Evolutionary conservation across 2,113 vertebrate genomes (phyloP), one percentile per base, ranked within the genome.

Genomic region (Ursus arctos): DNA sequence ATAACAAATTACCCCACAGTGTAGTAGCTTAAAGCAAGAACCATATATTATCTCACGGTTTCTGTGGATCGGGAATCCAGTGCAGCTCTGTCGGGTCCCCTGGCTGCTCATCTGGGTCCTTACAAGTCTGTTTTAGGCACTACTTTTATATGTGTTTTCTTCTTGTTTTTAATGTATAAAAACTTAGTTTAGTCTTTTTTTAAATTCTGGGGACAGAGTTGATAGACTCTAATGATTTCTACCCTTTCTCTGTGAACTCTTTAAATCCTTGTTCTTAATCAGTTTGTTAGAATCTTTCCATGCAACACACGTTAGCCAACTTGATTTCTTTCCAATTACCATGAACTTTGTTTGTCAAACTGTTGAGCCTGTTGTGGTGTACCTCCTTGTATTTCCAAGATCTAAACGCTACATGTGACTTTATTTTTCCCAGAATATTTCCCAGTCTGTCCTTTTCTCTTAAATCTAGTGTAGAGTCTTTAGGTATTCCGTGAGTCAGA

Each of bases 151-250:
- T 51, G 28, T 31, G 11, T 81, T 95, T 94, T 83, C 40, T 67
- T 94, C 94, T 88, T 88, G 7, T 63, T 85, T 22, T 59, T 77
- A 81, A 43, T 72, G 19, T 87, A 28, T 87, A 77, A 82, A 86
- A 85, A 86, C 53, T 51, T 57, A 72, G 31, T 55, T 28, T 57
- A 72, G 36, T 31, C n/a, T 83, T 59, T 67, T 53, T 69, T 65
- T 55, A 86, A 22, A 28, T 79, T 65, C 9, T 59, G 12, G 67
- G 28, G 13, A 55, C 24, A 86, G 28, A 83, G 33, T 61, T 89
- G 85, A 24, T 76, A 40, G 10, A 72, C 5, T 80, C 69, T 19
- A 88, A 49, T 88, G 55, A 53, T 81, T 74, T 43, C 22, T 80
- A 2, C 22, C n/a, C 21, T 89, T 84, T 19, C 53, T 81, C 15